Conservation (phyloP, 2,797 vertebrate genomes). For the Falco cherrug region DNA sequence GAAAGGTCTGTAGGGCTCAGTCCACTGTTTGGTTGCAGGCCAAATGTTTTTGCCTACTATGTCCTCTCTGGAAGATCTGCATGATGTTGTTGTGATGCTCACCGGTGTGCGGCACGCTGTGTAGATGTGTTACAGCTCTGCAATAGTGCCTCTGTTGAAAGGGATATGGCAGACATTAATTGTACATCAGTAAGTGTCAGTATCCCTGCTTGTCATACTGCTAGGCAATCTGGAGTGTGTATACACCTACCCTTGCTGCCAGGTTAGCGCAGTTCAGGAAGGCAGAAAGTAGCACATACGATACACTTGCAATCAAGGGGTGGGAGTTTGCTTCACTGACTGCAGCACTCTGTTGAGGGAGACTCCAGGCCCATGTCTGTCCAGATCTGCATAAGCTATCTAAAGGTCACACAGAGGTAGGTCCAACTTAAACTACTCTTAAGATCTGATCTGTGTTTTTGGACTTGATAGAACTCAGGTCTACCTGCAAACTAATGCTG, state of each 20-base stretch:
- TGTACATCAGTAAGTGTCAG: neutral
- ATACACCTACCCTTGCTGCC: neutral
- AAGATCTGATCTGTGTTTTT: neutral
- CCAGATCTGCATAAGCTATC: neutral
- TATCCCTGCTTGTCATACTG: neutral
- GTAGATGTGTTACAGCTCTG: neutral
- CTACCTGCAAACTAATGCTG: neutral
- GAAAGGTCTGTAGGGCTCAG: neutral
- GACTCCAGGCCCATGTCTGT: rapidly evolving
- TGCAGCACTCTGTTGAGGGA: rapidly evolving
- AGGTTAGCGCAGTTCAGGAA: neutral
- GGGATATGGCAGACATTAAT: neutral
- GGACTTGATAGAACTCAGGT: rapidly evolving
- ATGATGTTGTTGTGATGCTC: neutral
- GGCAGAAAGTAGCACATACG: rapidly evolving
- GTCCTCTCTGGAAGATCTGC: neutral
- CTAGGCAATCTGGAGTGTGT: neutral
- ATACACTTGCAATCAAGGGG: neutral
- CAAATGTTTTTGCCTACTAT: neutral
- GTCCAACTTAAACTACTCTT: neutral
- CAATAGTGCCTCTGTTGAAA: neutral
- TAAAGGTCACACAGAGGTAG: neutral
- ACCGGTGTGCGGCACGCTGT: neutral
- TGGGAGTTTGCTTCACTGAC: neutral
- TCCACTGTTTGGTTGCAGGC: neutral